Evolutionary conservation across 2,888 invertebrate species (phyloP), one percentile per base, ranked within the genome.

Genomic region (Hydropsyche betteni): DNA sequence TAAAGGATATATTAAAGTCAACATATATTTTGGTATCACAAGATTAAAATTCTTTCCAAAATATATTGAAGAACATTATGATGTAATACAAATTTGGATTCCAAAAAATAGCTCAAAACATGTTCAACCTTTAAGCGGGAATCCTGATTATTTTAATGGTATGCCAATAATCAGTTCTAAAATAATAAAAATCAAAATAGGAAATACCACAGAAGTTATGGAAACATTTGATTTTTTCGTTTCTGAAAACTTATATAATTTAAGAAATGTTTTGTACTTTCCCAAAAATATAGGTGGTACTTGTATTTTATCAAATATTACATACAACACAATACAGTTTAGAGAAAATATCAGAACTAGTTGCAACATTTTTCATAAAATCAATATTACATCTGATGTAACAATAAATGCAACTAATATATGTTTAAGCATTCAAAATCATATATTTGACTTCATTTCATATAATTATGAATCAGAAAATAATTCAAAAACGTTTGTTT

Each of bases 401-500:
- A 75, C 80, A 79, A 69, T 58, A 78, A 33, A 81, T n/a, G 82
- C 82, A 4, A 80, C 79, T 10, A 80, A 81, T 53, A 72, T 83
- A 6, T 85, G 85, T 75, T 79, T 78, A 68, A 77, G 80, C 44
- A 79, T 85, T 24, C 85, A 85, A 80, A 80, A 78, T 51, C 72
- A 78, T 2, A 81, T 85, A 74, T 82, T 82, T 51, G 80, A 77
- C 33, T 81, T 80, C 76, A 83, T 82, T 82, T 80, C 81, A 5
- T 68, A 82, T 34, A 75, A 79, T 16, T 34, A 72, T 69, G 77
- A 0, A 85, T 84, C 76, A 80, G 4, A 80, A 38, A 72, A 72
- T 58, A 82, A 68, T 79, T 81, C 36, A 82, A 82, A 78, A 80
- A 79, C 80, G 36, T 84, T 82, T 75, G 81, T 88, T 50, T 87